phyloP scores from a whole-genome alignment of 2,797 vertebrate species.

The Pempheris klunzingeri region DNA sequence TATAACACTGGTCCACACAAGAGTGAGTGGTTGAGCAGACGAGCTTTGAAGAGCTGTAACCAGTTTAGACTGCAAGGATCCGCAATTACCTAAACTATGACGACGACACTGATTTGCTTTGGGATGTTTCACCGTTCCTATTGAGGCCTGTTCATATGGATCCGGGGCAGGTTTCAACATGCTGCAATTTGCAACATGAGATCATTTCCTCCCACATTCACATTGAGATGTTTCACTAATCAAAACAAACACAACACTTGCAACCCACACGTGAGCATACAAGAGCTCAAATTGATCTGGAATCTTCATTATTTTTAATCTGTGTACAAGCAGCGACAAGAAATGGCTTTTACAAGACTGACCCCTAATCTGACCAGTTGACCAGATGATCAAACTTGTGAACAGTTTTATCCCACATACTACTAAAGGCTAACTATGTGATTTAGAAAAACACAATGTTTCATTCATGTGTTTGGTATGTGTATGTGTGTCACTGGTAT shows the following conservation, averaged over 20 bases:
- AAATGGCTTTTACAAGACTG: neutral
- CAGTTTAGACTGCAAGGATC: neutral
- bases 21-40: neutral
- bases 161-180: neutral
- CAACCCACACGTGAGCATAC: neutral
- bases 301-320: neutral
- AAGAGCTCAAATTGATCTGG: neutral
- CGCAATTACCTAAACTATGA: neutral
- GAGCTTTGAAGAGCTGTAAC: neutral
- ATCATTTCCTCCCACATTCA: constrained; percentile 8
- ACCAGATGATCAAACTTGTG: neutral
- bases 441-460: neutral
- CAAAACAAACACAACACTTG: constrained; percentile 3
- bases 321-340: neutral
- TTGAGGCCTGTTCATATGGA: neutral
- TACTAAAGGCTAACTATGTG: neutral
- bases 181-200: neutral
- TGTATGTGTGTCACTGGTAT: neutral
- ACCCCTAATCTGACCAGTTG: neutral
- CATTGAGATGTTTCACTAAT: neutral
- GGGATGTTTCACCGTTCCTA: neutral
- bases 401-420: neutral
- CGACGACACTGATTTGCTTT: neutral
- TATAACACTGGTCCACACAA: neutral
- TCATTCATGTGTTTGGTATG: neutral